These are phyloP conservation scores for Craseonycteris thonglongyai DNA, from an alignment of 2,113 vertebrate genomes.

Conservation along the genomic window DNA sequence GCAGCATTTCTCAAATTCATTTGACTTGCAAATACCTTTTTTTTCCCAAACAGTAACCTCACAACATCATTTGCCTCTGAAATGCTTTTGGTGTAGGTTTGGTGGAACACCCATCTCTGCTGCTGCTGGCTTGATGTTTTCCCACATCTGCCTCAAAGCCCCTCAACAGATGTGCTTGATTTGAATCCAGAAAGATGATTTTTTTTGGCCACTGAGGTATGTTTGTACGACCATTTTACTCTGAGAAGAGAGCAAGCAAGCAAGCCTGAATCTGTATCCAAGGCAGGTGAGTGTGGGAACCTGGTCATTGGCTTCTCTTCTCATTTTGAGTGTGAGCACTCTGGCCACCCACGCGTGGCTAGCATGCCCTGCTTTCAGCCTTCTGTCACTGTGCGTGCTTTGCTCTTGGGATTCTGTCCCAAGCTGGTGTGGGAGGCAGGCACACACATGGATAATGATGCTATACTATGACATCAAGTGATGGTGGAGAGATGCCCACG, in stretches of 20 bases:
- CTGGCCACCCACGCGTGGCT: rapidly evolving
- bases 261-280: not conserved
- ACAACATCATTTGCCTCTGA: not conserved
- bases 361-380: not conserved
- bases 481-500: not conserved
- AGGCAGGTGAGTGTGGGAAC: not conserved
- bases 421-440: not conserved
- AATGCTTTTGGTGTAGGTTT: not conserved
- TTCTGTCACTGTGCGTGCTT: not conserved
- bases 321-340: too few relatives aligned
- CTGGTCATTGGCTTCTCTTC: not conserved
- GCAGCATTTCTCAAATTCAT: not conserved
- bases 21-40: not conserved
- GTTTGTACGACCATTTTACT: not conserved
- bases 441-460: not conserved
- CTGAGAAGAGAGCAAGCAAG: not conserved
- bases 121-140: not conserved
- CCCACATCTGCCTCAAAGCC: not conserved
- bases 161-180: not conserved
- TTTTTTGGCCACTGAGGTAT: not conserved
- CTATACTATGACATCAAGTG: not conserved
- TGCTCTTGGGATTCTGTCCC: not conserved
- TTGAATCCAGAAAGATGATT: not conserved
- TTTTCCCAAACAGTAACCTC: not conserved
- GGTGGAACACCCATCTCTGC: not conserved